These are phyloP conservation scores for Agrotis clavis DNA, from an alignment of 2,888 invertebrate species.

Conservation along the genomic window DNA sequence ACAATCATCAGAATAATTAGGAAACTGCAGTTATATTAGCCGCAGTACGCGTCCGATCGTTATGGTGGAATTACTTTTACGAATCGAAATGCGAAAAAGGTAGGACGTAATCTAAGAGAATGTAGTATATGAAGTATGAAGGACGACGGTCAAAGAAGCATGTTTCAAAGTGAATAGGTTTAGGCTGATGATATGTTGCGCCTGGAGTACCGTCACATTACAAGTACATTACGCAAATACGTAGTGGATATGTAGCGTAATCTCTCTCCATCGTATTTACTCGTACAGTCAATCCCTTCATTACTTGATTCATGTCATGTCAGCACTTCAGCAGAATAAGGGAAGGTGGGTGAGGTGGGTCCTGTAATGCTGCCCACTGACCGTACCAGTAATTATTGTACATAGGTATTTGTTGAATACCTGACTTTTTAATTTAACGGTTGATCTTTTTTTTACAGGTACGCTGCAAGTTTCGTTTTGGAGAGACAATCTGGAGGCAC, in stretches of 20 bases:
- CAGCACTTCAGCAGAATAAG: too few species aligned
- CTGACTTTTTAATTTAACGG: neutral
- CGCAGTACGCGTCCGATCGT: neutral
- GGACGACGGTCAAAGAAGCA: neutral
- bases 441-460: constrained; percentile 88
- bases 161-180: neutral
- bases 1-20: neutral
- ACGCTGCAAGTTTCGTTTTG: constrained; percentile 96
- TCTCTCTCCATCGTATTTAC: neutral
- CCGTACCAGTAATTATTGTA: neutral
- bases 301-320: too few species aligned
- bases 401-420: neutral
- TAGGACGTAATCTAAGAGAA: neutral
- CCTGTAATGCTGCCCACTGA: too few species aligned
- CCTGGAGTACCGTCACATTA: too few species aligned
- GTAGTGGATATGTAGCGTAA: neutral
- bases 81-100: neutral
- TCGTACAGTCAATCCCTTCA: neutral
- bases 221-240: neutral
- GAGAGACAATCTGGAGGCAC: constrained; percentile 94
- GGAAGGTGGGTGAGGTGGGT: too few species aligned
- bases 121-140: too few species aligned
- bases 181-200: neutral
- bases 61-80: neutral
- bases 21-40: neutral